Percentiles rank a stretch among this genome's conserved stretches.
Conservation (phyloP, 2,797 vertebrate species). For the Distichodus sexfasciatus region DNA sequence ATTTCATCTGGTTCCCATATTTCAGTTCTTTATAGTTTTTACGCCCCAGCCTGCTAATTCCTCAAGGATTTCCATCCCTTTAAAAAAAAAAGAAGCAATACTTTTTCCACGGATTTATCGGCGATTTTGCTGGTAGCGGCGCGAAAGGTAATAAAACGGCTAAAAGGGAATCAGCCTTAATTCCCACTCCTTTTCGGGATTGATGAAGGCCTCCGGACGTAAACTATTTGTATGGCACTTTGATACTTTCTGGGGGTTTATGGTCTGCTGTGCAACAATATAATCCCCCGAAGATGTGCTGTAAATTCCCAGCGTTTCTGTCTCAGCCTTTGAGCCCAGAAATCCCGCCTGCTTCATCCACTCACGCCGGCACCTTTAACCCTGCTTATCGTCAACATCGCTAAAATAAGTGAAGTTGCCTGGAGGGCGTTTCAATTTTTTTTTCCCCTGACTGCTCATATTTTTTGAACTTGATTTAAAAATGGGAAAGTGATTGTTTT, state of each 20-base stretch:
- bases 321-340: constrained; percentile 46
- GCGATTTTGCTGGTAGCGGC: constrained; percentile 24
- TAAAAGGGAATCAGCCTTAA: constrained; percentile 41
- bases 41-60: neutral
- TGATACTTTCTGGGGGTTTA: constrained; percentile 45
- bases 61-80: neutral
- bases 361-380: constrained; percentile 43
- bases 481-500: too few relatives aligned
- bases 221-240: constrained; percentile 52
- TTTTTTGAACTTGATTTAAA: too few relatives aligned
- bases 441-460: neutral
- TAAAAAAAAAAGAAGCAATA: too few relatives aligned
- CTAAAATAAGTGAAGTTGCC: neutral
- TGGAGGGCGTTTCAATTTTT: neutral
- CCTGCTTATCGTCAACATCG: constrained; percentile 27
- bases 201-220: constrained; percentile 40
- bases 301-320: constrained; percentile 48
- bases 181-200: constrained; percentile 40
- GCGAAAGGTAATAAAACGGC: constrained; percentile 43
- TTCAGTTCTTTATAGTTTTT: neutral
- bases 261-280: constrained; percentile 39
- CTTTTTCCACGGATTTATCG: constrained; percentile 25
- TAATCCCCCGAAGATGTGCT: constrained; percentile 39
- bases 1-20: neutral
- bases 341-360: constrained; percentile 44